A percentile compares a stretch with the other conserved stretches of the same genome.
These are phyloP conservation scores for Ophiodon elongatus DNA, from an alignment of 2,113 vertebrate genomes.

Conservation along the genomic window DNA sequence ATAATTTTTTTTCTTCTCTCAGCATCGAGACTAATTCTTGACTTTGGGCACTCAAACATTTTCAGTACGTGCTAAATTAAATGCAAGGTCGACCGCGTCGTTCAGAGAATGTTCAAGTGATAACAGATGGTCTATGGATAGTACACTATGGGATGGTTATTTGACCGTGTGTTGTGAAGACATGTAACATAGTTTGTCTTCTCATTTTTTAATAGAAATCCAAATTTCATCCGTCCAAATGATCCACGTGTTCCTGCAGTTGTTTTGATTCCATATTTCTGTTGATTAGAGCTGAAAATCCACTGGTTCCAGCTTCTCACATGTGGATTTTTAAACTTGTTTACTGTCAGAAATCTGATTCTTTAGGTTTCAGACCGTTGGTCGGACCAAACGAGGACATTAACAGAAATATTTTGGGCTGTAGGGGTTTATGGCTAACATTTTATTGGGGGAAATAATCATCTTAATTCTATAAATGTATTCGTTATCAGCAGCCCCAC, in stretches of 20 bases:
- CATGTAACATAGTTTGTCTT: not conserved
- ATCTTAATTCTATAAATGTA: not conserved
- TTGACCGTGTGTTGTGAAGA: not conserved
- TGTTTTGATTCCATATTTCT: not conserved
- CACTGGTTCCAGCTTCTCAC: not conserved
- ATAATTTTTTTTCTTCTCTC: not conserved
- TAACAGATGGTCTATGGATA: not conserved
- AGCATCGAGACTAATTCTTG: not conserved
- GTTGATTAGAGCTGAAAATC: not conserved
- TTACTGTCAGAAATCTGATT: not conserved
- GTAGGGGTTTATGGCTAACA: not conserved
- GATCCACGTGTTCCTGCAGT: not conserved
- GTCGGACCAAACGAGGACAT: not conserved
- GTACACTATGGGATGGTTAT: not conserved
- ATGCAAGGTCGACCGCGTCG: not conserved
- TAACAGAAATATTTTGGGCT: not conserved
- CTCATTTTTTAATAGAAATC: not conserved
- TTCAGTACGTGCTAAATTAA: not conserved
- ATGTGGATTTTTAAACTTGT: not conserved
- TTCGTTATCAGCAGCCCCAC: not conserved
- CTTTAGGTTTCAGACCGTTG: not conserved
- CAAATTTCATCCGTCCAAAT: not conserved
- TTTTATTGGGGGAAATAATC: not conserved
- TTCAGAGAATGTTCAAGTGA: not conserved
- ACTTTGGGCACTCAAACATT: not conserved